These are phyloP conservation scores for Rhinella marina DNA, from an alignment of 2,797 vertebrate species.

Conservation along the genomic window DNA sequence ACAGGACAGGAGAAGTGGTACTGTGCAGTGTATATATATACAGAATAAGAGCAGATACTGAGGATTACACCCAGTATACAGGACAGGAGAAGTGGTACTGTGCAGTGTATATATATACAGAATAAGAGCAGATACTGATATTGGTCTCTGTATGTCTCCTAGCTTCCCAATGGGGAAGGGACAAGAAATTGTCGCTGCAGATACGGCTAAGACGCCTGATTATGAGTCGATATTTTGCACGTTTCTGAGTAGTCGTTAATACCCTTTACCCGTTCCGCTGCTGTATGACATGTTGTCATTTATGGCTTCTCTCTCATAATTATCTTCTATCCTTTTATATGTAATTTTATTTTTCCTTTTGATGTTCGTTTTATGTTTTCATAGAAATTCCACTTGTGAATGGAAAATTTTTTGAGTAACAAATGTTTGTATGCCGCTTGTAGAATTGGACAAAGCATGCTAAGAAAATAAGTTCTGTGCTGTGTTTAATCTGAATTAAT, in stretches of 20 bases:
- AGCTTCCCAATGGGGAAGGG: too few species aligned
- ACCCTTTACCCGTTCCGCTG: too few species aligned
- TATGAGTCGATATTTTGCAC: background rate
- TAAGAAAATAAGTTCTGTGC: background rate
- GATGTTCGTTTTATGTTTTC: background rate
- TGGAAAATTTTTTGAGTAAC: conserved; percentile 18
- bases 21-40: too few species aligned
- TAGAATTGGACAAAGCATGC: background rate
- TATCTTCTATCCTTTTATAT: background rate
- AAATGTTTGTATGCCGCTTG: background rate
- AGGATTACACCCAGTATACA: too few species aligned
- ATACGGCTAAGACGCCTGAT: too few species aligned
- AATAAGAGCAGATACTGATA: too few species aligned
- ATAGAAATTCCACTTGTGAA: background rate
- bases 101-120: too few species aligned
- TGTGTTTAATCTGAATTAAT: conserved; percentile 36
- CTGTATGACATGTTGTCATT: background rate
- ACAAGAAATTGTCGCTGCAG: too few species aligned
- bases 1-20: too few species aligned
- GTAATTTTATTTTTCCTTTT: conserved; percentile 8
- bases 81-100: too few species aligned
- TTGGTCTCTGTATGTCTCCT: too few species aligned
- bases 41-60: too few species aligned
- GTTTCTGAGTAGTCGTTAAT: background rate
- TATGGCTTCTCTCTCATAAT: background rate